These are phyloP conservation scores for Vanessa cardui DNA, from an alignment of 2,888 invertebrate genomes.

Conservation along the genomic window DNA sequence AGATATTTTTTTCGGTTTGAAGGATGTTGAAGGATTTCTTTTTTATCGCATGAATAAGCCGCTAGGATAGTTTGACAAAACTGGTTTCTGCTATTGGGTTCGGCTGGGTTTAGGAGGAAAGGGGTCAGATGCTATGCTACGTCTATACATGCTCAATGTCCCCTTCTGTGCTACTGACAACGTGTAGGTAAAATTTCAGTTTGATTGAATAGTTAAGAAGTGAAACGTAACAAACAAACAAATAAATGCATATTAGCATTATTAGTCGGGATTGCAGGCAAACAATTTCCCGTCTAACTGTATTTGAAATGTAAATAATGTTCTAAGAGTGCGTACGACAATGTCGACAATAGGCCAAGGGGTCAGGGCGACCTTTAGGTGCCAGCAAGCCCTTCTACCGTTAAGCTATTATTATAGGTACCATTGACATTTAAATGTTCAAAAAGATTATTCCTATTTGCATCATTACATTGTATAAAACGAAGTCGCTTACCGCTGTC, in stretches of 20 bases:
- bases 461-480: too few relatives aligned
- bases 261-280: background rate
- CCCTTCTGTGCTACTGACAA: too few relatives aligned
- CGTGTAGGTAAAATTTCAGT: too few relatives aligned
- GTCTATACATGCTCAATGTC: too few relatives aligned
- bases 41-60: background rate
- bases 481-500: too few relatives aligned
- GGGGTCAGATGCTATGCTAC: too few relatives aligned
- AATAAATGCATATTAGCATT: too few relatives aligned
- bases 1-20: background rate
- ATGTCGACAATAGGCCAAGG: constrained; percentile 6
- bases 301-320: background rate
- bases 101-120: too few relatives aligned
- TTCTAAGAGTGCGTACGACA: background rate
- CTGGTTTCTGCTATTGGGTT: too few relatives aligned
- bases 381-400: constrained; percentile 1
- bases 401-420: background rate
- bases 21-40: background rate
- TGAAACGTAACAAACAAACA: too few relatives aligned
- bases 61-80: background rate
- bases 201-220: too few relatives aligned
- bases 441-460: too few relatives aligned
- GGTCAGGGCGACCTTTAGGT: constrained; percentile 3
- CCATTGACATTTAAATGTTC: background rate
- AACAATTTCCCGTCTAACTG: background rate